Percentiles rank a stretch among this genome's conserved stretches.
phyloP scores from a whole-genome alignment of 92 coral and sea anemone species.

The Palythoa caribaeorum region DNA sequence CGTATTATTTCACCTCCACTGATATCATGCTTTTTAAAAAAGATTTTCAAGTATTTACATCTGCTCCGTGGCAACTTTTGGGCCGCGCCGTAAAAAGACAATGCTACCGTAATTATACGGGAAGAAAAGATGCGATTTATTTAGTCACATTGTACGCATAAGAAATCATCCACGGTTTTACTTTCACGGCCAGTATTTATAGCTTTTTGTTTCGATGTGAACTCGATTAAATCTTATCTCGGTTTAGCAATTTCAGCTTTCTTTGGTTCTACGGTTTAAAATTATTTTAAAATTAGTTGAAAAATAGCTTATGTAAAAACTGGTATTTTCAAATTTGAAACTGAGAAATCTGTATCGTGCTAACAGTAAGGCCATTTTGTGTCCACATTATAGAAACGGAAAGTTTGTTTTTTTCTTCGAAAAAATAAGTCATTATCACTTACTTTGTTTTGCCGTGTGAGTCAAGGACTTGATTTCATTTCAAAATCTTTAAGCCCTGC shows the following conservation, averaged over 20 bases:
- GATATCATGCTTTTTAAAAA: not conserved
- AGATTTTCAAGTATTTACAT: not conserved
- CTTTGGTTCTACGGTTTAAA: not conserved
- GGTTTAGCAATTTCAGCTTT: not conserved
- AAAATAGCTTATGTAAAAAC: not conserved
- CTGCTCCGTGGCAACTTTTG: not conserved
- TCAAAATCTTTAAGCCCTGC: not conserved
- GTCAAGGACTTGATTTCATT: not conserved
- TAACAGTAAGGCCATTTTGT: not conserved
- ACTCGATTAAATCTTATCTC: not conserved
- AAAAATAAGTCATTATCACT: not conserved
- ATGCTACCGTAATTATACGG: too few species aligned
- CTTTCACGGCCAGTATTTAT: too few species aligned
- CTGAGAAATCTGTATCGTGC: not conserved
- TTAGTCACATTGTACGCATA: too few species aligned
- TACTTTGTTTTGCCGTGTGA: not conserved
- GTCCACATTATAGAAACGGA: not conserved
- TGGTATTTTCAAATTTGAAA: not conserved
- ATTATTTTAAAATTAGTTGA: not conserved
- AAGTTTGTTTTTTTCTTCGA: not conserved
- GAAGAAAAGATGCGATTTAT: too few species aligned
- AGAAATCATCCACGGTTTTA: too few species aligned
- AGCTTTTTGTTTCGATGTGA: not conserved
- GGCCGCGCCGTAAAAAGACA: not conserved
- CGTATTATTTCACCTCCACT: not conserved